These are phyloP conservation scores for Drosophila parvula DNA, from an alignment of 1,140 invertebrate genomes.

Conservation along the genomic window DNA sequence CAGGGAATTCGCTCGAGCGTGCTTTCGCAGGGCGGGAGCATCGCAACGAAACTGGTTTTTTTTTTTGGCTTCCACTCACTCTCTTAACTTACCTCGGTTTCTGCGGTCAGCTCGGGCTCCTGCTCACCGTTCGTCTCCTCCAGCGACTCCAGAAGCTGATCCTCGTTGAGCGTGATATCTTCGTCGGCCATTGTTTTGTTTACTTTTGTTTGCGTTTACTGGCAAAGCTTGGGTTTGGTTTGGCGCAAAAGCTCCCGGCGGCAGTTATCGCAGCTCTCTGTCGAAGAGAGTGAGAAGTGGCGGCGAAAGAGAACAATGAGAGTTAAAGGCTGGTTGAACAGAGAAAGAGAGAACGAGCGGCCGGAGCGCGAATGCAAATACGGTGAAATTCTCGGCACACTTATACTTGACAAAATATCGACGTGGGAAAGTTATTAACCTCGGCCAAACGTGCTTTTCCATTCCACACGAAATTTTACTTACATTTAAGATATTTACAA, in stretches of 20 bases:
- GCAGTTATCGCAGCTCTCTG: slow-evolving; percentile 43
- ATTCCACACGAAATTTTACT: slow-evolving; percentile 4
- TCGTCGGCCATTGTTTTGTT: slow-evolving; percentile 81
- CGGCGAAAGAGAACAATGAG: slow-evolving; percentile 27
- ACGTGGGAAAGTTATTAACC: slow-evolving; percentile 1
- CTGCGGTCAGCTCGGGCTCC: slow-evolving; percentile 77
- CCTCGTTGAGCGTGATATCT: slow-evolving; percentile 83
- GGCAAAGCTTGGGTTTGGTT: slow-evolving; percentile 35
- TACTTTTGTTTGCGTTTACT: slow-evolving; percentile 47
- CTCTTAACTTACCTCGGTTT: slow-evolving; percentile 76
- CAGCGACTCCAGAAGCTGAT: slow-evolving; percentile 83
- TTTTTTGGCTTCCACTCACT: slow-evolving; percentile 1
- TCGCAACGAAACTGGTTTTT: slow-evolving; percentile 60
- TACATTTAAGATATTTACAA: slow-evolving; percentile 49
- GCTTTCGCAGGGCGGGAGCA: slow-evolving; percentile 57
- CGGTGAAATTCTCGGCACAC: slow-evolving; percentile 14
- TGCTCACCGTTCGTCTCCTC: slow-evolving; percentile 83
- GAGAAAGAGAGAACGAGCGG: slow-evolving; percentile 5
- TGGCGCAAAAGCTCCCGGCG: slow-evolving; percentile 51
- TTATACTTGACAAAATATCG: background rate
- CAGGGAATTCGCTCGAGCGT: slow-evolving; percentile 44
- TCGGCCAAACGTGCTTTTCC: background rate
- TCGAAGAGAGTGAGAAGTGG: slow-evolving; percentile 17
- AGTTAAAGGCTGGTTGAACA: background rate
- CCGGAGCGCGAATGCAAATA: slow-evolving; percentile 13